Evolutionary conservation across 1,140 invertebrate genomes (phyloP), one percentile per base, ranked within the genome.

Genomic region (Bombus superbus): DNA sequence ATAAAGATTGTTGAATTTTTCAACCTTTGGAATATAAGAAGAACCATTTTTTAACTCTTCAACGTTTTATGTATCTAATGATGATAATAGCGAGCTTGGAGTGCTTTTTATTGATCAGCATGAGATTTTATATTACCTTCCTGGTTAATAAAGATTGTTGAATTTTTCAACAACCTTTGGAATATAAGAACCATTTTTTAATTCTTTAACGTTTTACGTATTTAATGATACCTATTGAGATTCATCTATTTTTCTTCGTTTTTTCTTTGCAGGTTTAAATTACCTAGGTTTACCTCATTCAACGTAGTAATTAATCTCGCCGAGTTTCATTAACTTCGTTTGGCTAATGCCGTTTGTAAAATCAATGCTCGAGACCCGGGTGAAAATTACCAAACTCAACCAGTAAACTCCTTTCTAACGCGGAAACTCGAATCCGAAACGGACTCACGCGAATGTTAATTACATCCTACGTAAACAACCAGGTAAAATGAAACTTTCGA

Each of bases 401-500:
- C 32, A 11, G 35, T 32, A 11, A 25, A 5, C 38, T 11, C 15
- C 38, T 25, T 28, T 32, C 38, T 40, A 38, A 9, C 68, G n/a
- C 47, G 47, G 40, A 62, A 73, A 28, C 57, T 81, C 38, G 32
- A 57, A 53, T 53, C n/a, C 15, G 35, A 53, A 69, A 47, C 47
- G 28, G 35, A 40, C n/a, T 25, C 10, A 40, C 35, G 13, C 42
- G 32, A 72, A 57, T 47, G 47, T 73, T 72, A 81, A 81, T 81
- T 81, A 81, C 69, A 40, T 38, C 25, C 6, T 18, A 53, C 74
- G n/a, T 73, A 81, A 81, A 72, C 68, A 62, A 47, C 11, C 9
- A 6, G 38, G 38, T 59, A 32, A 62, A 81, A 81, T 73, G 57
- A 72, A 81, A 81, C 79, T 81, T 81, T 81, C 22, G 69, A 59